Conservation (phyloP, 2,888 invertebrate species). For the Aleiodes alternator region DNA sequence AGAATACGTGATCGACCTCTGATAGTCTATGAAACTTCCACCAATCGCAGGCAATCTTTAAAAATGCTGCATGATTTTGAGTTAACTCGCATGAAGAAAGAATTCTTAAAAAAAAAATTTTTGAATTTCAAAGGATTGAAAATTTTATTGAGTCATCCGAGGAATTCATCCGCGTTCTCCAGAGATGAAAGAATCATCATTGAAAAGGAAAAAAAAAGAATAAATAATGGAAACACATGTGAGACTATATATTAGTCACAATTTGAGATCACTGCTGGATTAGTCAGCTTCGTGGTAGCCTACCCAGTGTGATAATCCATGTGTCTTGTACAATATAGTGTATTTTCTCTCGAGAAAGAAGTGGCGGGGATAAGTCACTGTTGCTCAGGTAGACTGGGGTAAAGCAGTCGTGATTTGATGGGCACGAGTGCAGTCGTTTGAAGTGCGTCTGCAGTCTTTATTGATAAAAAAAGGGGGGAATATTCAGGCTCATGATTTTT, state of each 20-base stretch:
- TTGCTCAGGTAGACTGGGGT: slow-evolving; percentile 6
- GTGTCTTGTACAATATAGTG: slow-evolving; percentile 1
- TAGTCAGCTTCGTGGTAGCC: slow-evolving; percentile 61
- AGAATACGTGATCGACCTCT: slow-evolving; percentile 31
- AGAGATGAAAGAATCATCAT: slow-evolving; percentile 19
- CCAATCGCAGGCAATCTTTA: slow-evolving; percentile 12
- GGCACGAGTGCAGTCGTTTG: slow-evolving; percentile 18
- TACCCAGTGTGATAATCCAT: slow-evolving; percentile 1
- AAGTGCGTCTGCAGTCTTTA: neutral
- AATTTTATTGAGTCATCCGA: slow-evolving; percentile 28
- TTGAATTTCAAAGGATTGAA: neutral
- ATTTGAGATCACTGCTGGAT: slow-evolving; percentile 56
- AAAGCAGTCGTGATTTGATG: slow-evolving; percentile 15
- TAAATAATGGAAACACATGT: neutral
- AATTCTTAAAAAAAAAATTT: slow-evolving; percentile 5
- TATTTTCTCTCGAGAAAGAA: neutral
- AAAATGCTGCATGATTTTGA: slow-evolving; percentile 4
- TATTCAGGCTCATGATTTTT: neutral
- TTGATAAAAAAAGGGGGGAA: neutral
- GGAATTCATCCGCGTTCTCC: slow-evolving; percentile 30
- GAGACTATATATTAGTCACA: slow-evolving; percentile 61
- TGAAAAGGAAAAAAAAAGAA: slow-evolving; percentile 8
- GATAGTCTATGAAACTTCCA: neutral
- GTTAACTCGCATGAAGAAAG: neutral
- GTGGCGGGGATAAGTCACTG: neutral